Evolutionary conservation across 2,888 invertebrate species (phyloP).

Genomic region (Agrilus cyanescens): DNA sequence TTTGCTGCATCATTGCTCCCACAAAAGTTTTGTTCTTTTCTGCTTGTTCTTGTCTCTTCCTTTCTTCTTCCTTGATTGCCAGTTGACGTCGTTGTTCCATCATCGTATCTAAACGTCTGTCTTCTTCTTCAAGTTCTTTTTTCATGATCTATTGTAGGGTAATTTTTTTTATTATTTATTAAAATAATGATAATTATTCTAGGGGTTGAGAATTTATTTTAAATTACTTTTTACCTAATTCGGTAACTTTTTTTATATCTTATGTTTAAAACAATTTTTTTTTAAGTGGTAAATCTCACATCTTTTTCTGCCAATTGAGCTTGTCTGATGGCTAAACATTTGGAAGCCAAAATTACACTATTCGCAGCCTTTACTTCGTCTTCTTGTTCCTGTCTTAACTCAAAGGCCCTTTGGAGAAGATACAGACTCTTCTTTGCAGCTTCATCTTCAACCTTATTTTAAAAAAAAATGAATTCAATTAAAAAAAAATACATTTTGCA

Average conservation of each 20-base stretch:
- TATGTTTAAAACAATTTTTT: not conserved
- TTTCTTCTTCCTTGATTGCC: conserved; percentile 43
- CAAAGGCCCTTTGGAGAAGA: conserved; percentile 40
- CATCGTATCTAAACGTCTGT: conserved; percentile 49
- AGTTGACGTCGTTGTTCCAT: conserved; percentile 57
- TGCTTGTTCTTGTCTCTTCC: conserved; percentile 33
- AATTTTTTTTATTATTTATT: too few relatives aligned
- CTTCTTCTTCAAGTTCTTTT: conserved; percentile 44
- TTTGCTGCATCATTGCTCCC: conserved; percentile 33
- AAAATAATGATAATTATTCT: not conserved
- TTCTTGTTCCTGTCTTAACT: conserved; percentile 44
- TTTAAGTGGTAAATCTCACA: conserved; percentile 18
- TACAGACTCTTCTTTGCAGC: conserved; percentile 38
- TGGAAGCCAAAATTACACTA: conserved; percentile 67
- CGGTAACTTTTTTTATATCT: conserved; percentile 25
- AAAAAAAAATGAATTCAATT: too few relatives aligned
- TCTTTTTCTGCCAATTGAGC: conserved; percentile 62
- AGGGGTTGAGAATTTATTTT: too few relatives aligned
- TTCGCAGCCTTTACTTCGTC: conserved; percentile 63
- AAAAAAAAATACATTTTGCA: too few relatives aligned
- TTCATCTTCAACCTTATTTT: conserved; percentile 37
- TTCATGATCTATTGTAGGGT: conserved; percentile 34
- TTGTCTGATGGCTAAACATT: conserved; percentile 74
- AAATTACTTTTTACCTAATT: too few relatives aligned
- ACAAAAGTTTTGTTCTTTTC: conserved; percentile 19